Conservation (phyloP, 1,140 invertebrate genomes). For the Paracyclopina nana region DNA sequence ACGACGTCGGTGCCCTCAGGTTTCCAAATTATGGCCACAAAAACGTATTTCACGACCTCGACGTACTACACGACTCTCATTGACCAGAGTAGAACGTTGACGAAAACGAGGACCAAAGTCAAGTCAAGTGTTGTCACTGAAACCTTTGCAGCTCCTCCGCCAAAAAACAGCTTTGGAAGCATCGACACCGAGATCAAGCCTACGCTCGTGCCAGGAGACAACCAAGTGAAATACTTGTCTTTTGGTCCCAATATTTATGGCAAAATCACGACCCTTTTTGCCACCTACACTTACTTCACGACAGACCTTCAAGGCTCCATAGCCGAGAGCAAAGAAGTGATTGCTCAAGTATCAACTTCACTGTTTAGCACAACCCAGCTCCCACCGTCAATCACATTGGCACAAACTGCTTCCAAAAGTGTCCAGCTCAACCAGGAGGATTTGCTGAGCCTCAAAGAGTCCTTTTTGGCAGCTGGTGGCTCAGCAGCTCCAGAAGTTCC, state of each 20-base stretch:
- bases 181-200: neutral
- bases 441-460: too few species aligned
- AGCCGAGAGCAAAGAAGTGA: conserved; percentile 4
- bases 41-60: conserved; percentile 16
- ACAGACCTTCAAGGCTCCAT: conserved; percentile 3
- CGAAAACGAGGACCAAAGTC: conserved; percentile 14
- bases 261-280: conserved; percentile 11
- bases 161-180: too few species aligned
- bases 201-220: neutral
- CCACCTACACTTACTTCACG: conserved; percentile 15
- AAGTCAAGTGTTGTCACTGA: conserved; percentile 12
- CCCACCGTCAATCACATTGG: neutral
- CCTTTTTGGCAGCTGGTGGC: too few species aligned
- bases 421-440: too few species aligned
- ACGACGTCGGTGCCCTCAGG: too few species aligned
- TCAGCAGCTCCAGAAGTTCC: too few species aligned
- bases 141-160: neutral
- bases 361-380: conserved; percentile 5
- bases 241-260: conserved; percentile 16
- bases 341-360: conserved; percentile 14
- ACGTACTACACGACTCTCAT: conserved; percentile 12
- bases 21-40: conserved; percentile 6
- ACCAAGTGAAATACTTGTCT: conserved; percentile 15
- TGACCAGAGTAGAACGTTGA: conserved; percentile 5
- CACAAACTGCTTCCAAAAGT: too few species aligned